These are phyloP conservation scores for Bombus breviceps DNA, from an alignment of 1,140 invertebrate genomes.

Conservation along the genomic window DNA sequence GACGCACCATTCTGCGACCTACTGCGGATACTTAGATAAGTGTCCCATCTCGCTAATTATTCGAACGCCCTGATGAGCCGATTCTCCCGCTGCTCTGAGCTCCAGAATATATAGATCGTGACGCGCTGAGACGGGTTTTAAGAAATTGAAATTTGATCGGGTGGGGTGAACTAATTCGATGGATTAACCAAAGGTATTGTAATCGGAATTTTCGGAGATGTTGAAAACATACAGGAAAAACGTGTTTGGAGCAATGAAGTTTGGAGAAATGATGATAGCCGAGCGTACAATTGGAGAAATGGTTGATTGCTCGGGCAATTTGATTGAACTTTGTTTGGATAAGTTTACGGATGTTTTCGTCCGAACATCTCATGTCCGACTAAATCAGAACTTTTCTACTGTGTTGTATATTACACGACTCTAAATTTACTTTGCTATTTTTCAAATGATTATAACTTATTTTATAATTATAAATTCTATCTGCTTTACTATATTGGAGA, in stretches of 20 bases:
- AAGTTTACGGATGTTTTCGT: neutral
- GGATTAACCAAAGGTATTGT: conserved; percentile 7
- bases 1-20: conserved; percentile 48
- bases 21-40: conserved; percentile 60
- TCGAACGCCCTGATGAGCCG: conserved; percentile 33
- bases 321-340: neutral
- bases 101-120: conserved; percentile 42
- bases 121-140: conserved; percentile 28
- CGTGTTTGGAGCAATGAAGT: neutral
- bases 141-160: conserved; percentile 58
- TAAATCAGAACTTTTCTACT: neutral
- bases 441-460: too few relatives aligned
- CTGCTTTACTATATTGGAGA: too few relatives aligned
- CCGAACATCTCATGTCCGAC: neutral
- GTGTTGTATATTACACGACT: neutral
- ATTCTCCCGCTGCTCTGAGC: neutral
- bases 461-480: too few relatives aligned
- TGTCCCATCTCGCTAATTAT: conserved; percentile 71
- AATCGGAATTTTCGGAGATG: neutral
- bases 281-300: neutral
- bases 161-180: neutral
- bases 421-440: neutral
- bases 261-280: neutral
- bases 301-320: neutral
- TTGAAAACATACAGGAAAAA: neutral